Evolutionary conservation across 37 sponge, comb jelly and placozoan genomes (phyloP).

Genomic region (Mnemiopsis leidyi): DNA sequence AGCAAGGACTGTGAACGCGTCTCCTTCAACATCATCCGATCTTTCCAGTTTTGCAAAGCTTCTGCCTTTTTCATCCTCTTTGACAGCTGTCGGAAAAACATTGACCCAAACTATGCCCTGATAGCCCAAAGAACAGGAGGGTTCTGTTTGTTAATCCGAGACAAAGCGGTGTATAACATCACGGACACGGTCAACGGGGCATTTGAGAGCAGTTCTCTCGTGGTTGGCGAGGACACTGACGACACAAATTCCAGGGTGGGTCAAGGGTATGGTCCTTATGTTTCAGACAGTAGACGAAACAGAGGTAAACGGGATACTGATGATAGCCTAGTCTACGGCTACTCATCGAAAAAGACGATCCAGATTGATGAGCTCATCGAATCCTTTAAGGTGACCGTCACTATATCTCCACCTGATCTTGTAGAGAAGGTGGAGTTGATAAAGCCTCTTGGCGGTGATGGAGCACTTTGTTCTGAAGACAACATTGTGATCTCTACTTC

Average conservation of each 20-base stretch:
- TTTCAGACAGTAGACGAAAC: no score
- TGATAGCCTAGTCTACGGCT: neutral
- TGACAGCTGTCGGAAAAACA: neutral
- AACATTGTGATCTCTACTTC: neutral
- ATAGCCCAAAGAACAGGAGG: neutral
- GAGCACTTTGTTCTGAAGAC: neutral
- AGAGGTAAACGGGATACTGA: neutral
- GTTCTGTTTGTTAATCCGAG: conserved; percentile 20
- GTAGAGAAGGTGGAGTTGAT: neutral
- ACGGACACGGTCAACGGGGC: conserved; percentile 52
- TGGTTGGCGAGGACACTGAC: neutral
- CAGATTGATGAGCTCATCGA: conserved; percentile 22
- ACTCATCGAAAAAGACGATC: neutral
- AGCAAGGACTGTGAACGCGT: conserved; percentile 30
- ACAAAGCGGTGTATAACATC: conserved; percentile 33
- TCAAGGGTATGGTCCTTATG: neutral
- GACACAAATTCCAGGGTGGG: neutral
- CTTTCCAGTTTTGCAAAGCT: neutral
- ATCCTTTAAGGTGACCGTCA: neutral
- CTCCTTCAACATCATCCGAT: neutral
- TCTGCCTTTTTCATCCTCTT: conserved; percentile 26
- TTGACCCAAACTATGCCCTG: neutral
- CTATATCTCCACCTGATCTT: neutral
- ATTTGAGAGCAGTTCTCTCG: neutral
- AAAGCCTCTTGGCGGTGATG: neutral